Conservation (phyloP, 2,888 invertebrate species). For the Gisinianus flammeolus region DNA sequence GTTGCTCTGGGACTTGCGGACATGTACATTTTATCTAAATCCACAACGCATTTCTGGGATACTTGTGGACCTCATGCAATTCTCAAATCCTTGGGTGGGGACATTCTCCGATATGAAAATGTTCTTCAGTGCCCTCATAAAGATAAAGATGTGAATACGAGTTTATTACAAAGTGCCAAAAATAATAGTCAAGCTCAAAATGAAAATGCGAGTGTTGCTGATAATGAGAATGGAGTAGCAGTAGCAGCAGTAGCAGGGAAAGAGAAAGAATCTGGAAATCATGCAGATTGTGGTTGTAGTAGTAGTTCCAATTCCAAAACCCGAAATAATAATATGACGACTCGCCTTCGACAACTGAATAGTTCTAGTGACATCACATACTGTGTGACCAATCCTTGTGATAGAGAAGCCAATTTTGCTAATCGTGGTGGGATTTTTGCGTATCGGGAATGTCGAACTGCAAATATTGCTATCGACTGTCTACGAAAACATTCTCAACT, state of each 20-base stretch:
- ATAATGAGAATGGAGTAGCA: not conserved
- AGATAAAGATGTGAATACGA: not conserved
- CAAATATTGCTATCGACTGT: constrained; percentile 35
- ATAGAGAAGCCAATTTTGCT: constrained; percentile 47
- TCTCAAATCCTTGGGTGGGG: constrained; percentile 79
- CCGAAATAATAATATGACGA: not conserved
- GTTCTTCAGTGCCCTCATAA: not conserved
- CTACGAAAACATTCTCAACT: not conserved
- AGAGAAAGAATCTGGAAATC: not conserved
- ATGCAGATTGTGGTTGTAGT: not conserved
- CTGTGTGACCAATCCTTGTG: constrained; percentile 29
- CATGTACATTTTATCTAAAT: constrained; percentile 75
- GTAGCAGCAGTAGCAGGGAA: not conserved
- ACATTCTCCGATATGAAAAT: constrained; percentile 62
- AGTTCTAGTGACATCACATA: constrained; percentile 33
- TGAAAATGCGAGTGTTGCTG: not conserved
- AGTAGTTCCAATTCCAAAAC: not conserved
- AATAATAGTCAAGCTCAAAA: not conserved
- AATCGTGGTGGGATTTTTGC: constrained; percentile 51
- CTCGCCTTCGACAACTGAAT: constrained; percentile 10
- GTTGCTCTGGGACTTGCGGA: constrained; percentile 75
- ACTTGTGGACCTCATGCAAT: constrained; percentile 90
- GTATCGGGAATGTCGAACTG: constrained; percentile 46
- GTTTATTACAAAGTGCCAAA: not conserved
- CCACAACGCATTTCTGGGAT: constrained; percentile 67